A percentile compares a stretch with the other conserved stretches of the same genome.
phyloP scores from a whole-genome alignment of 1,140 invertebrate species.

The Tribolium castaneum region DNA sequence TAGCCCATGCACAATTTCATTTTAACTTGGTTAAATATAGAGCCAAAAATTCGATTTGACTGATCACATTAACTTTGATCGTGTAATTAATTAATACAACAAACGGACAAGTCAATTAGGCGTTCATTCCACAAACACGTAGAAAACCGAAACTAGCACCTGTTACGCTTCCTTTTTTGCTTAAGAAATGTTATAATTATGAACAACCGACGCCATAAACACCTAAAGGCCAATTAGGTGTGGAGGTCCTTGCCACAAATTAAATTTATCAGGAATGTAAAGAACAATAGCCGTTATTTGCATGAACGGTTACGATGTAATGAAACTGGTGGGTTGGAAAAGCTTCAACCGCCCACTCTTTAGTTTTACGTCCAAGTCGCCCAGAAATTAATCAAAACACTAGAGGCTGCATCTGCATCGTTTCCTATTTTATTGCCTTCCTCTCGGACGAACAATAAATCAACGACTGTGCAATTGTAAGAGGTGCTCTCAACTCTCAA shows the following conservation, averaged over 20 bases:
- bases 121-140: background rate
- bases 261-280: constrained; percentile 13
- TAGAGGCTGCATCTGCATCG: constrained; percentile 8
- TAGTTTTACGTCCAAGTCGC: background rate
- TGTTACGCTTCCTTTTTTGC: background rate
- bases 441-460: constrained; percentile 13
- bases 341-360: constrained; percentile 1
- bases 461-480: background rate
- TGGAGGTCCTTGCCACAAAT: constrained; percentile 5
- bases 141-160: background rate
- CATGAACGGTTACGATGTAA: constrained; percentile 1
- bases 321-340: background rate
- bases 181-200: background rate
- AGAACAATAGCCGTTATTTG: constrained; percentile 20
- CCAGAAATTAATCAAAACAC: constrained; percentile 21
- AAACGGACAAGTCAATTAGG: background rate
- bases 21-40: background rate
- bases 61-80: background rate
- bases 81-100: background rate
- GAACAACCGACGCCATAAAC: background rate
- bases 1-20: background rate
- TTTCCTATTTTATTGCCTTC: background rate
- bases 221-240: constrained; percentile 5
- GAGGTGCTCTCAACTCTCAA: background rate
- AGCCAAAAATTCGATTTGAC: background rate